Evolutionary conservation across 1,140 invertebrate genomes (phyloP).

Genomic region (Drosophila funebris): DNA sequence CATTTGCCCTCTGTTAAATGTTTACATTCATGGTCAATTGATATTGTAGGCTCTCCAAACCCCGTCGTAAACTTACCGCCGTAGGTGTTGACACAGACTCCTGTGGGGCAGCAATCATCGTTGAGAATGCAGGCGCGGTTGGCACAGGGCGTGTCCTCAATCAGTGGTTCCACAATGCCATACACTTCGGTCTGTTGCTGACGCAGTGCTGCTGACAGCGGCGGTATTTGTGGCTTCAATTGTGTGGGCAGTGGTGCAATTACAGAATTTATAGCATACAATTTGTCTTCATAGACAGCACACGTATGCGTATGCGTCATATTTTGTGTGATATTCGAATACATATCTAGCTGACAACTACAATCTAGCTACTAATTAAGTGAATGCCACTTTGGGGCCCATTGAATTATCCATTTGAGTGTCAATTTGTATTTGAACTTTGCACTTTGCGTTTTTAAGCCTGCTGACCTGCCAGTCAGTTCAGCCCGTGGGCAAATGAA

Average conservation of each 20-base stretch:
- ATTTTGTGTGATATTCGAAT: conserved; percentile 12
- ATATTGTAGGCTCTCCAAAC: not conserved
- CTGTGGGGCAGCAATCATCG: conserved; percentile 90
- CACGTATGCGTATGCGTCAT: conserved; percentile 23
- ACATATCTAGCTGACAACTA: not conserved
- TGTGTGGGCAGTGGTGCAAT: conserved; percentile 57
- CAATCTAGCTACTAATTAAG: not conserved
- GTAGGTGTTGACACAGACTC: conserved; percentile 89
- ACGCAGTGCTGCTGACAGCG: conserved; percentile 43
- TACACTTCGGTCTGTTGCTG: conserved; percentile 69
- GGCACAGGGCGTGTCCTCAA: conserved; percentile 87
- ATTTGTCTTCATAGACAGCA: not conserved
- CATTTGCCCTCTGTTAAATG: conserved; percentile 86
- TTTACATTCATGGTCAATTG: not conserved
- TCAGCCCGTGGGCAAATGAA: not conserved
- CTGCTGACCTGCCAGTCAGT: not conserved
- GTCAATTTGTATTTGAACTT: conserved; percentile 24
- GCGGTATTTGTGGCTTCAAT: not conserved
- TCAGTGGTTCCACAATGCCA: conserved; percentile 85
- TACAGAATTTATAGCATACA: conserved; percentile 9
- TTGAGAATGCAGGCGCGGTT: conserved; percentile 88
- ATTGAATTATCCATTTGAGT: not conserved
- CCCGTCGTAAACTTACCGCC: conserved; percentile 85
- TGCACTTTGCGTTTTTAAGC: conserved; percentile 30
- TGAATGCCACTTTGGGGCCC: not conserved